Base-by-base conservation (phyloP, 1,140 invertebrate genomes). In the Tigriopus japonicus region DNA sequence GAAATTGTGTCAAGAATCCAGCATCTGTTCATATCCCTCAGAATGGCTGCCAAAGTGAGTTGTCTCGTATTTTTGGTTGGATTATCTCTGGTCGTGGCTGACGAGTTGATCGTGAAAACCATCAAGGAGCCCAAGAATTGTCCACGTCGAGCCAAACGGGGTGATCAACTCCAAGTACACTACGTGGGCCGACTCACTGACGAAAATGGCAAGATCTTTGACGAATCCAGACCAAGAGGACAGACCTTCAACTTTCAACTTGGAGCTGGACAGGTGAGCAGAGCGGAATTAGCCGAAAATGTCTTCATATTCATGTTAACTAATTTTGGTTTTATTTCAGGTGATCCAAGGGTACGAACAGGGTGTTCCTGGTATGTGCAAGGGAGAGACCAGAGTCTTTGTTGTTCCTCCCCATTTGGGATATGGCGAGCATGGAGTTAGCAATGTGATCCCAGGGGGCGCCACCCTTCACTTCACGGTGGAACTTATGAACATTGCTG, bases 291-390 rank as follows among this genome's bases (percentile, higher is more conserved):
- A n/a, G 24, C 9, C 2, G 3, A 28, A 21, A 17, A 6, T 19
- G 2, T 54, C 3, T 54, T 54, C 3, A 49, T 15, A 49, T 6
- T 2, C 3, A 12, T 3, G 28, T 35, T 9, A 35, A 35, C 3
- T 5, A 12, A 28, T 54, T 24, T 19, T 9, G 19, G 17, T 54
- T 17, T n/a, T 21, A 2, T 19, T 54, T 19, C 67, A 66, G 45
- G 67, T 68, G 58, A 70, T 70, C 24, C 59, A 63, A 52, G 71
- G 73, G 13, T 74, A 71, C 71, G 73, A 74, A 51, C 62, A 68
- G 19, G 73, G 73, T 7, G 62, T 74, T 10, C 56, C 67, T 15
- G 72, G 68, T 17, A 73, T 73, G 71, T 75, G 73, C 66, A 65
- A 67, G 0, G 71, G 72, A 21, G 73, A 74, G 63, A 70, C 71